These are phyloP conservation scores for Echinometra lucunter DNA, from an alignment of 53 echinoderm and acorn worm genomes.

Conservation along the genomic window DNA sequence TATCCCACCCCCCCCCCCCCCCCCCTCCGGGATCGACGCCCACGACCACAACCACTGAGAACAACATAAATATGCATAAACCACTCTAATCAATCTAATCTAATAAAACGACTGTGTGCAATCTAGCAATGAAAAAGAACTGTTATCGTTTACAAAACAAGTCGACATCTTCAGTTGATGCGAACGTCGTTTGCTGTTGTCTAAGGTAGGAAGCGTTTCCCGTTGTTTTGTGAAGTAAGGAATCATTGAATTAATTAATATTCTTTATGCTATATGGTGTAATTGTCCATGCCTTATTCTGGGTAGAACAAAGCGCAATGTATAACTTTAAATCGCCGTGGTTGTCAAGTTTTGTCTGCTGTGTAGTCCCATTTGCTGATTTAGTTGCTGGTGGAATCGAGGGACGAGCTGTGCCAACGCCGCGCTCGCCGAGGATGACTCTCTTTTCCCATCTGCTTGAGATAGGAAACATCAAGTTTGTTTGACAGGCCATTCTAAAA, in stretches of 20 bases:
- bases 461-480: not conserved
- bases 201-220: not conserved
- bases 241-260: not conserved
- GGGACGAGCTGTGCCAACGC: not conserved
- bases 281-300: not conserved
- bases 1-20: no score
- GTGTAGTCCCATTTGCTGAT: conserved; percentile 18
- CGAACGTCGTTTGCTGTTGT: no score
- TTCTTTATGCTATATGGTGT: not conserved
- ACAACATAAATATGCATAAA: no score
- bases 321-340: not conserved
- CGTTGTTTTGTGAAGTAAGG: not conserved
- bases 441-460: not conserved
- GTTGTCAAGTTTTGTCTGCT: not conserved
- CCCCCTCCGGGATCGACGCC: no score
- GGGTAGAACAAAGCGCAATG: not conserved
- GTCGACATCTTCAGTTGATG: no score
- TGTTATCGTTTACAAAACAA: no score
- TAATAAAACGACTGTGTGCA: no score
- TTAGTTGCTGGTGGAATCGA: not conserved
- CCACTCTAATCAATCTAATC: no score
- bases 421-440: not conserved
- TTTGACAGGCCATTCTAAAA: not conserved
- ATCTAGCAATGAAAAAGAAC: no score
- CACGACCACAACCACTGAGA: no score